Conservation (phyloP, 2,888 invertebrate species). For the Meiosimyza platycephala region DNA sequence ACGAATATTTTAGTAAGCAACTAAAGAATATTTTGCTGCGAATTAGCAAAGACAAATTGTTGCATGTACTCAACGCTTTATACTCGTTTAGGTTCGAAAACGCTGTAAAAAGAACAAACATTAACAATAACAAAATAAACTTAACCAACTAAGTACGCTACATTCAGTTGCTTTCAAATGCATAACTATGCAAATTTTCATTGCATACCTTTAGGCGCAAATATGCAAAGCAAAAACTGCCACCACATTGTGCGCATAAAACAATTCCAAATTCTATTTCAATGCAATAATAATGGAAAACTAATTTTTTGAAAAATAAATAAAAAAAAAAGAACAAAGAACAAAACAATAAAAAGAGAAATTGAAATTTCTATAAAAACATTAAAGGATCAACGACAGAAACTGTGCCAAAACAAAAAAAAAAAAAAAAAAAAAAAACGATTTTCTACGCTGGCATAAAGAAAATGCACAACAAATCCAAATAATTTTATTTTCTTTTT, state of each 20-base stretch:
- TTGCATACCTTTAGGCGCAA: background rate
- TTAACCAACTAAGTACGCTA: too few relatives aligned
- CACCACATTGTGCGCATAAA: slow-evolving; percentile 6
- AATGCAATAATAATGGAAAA: slow-evolving; percentile 33
- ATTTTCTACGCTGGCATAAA: slow-evolving; percentile 1
- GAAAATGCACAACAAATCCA: slow-evolving; percentile 20
- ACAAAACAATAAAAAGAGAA: too few relatives aligned
- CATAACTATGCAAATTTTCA: slow-evolving; percentile 12
- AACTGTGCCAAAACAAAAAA: background rate
- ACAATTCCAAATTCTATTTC: slow-evolving; percentile 29
- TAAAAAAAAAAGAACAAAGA: background rate
- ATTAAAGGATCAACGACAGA: slow-evolving; percentile 9
- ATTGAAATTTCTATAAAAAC: background rate
- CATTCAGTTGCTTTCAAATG: background rate
- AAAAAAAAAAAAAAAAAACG: slow-evolving; percentile 5
- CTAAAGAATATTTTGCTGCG: too few relatives aligned
- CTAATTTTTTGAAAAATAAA: slow-evolving; percentile 20
- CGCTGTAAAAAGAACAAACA: too few relatives aligned
- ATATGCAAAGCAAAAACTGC: background rate
- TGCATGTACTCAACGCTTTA: too few relatives aligned
- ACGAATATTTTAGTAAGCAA: too few relatives aligned
- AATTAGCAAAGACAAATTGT: too few relatives aligned
- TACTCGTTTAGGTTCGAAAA: too few relatives aligned
- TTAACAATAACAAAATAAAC: too few relatives aligned
- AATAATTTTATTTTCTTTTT: slow-evolving; percentile 21